Base-by-base conservation (phyloP, 2,888 invertebrate species). In the Idaea biselata region DNA sequence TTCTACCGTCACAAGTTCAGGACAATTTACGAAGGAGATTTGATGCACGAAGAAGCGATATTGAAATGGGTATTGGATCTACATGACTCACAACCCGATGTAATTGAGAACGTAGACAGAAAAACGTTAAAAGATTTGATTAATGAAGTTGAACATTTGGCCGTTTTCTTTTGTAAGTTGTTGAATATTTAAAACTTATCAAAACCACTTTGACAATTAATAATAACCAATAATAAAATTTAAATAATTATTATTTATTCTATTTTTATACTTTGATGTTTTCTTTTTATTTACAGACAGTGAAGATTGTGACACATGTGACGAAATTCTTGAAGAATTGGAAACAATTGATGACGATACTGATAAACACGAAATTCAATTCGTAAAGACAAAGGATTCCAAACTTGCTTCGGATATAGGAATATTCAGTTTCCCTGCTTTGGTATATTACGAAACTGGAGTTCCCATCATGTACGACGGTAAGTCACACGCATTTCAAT, bases 391-490 rank as follows among this genome's bases (percentile, higher is more conserved):
- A 3, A 97, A 97, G 82, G 98, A 98, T 86, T 95, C 96, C 0
- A 97, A 97, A 82, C 88, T 97, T 68, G 98, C 98, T 1, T 96
- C 97, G 59, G 97, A 98, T 88, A 96, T 98, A 78, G 97, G 98
- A 71, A 97, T 98, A 81, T 97, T 97, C 89, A 96, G 97, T 79
- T 97, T 98, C 83, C 98, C 98, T 68, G 97, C 97, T 66, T 93
- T 98, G 75, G 97, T 98, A 60, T 98, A 97, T 88, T 98, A 98
- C 82, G 97, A 98, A 91, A 97, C 97, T 65, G 97, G 97, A 71
- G 97, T 97, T 73, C 98, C 98, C 76, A 97, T 97, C 81, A 97
- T 97, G 96, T 98, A 97, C 89, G 97, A 97, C 93, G 98, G 98
- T 98, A 94, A 96, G 96, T 86, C 54, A 55, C 44, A 55, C 33